These are phyloP conservation scores for Sebastes variabilis DNA, from an alignment of 2,797 vertebrate species.

Conservation along the genomic window DNA sequence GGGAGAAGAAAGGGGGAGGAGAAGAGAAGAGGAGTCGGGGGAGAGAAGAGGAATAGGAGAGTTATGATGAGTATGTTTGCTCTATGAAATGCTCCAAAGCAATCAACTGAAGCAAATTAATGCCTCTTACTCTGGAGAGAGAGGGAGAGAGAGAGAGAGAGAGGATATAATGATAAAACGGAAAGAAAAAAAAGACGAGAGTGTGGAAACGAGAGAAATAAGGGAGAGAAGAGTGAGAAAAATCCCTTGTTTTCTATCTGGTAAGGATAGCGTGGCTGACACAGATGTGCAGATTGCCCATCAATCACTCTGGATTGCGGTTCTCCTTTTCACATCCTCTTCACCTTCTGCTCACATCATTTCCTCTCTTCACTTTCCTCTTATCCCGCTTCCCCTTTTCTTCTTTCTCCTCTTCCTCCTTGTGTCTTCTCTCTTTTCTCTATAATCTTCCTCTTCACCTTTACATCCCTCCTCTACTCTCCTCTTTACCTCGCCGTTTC, in stretches of 20 bases:
- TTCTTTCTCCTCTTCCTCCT: not conserved
- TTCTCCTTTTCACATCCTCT: conserved; percentile 36
- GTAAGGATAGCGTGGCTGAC: conserved; percentile 34
- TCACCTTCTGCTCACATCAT: conserved; percentile 25
- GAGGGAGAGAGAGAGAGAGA: conserved; percentile 6
- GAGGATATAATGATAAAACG: conserved; percentile 22
- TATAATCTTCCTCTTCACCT: conserved; percentile 15
- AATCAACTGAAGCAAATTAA: conserved; percentile 61
- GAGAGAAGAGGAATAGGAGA: conserved; percentile 25
- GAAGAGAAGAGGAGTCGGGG: conserved; percentile 18
- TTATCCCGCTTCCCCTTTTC: not conserved
- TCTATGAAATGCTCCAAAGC: conserved; percentile 54
- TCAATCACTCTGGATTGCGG: conserved; percentile 62
- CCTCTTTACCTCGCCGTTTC: not conserved
- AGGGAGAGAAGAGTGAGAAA: not conserved
- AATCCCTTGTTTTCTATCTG: conserved; percentile 12
- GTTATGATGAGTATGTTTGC: conserved; percentile 54
- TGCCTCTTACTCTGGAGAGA: conserved; percentile 48
- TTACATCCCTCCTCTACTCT: not conserved
- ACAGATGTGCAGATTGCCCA: conserved; percentile 58
- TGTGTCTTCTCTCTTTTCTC: not conserved
- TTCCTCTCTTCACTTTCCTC: conserved; percentile 15
- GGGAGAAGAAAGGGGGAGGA: conserved; percentile 36
- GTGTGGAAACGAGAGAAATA: conserved; percentile 6
- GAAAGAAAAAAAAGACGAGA: not conserved